Evolutionary conservation across 2,113 vertebrate species (phyloP), one percentile per base, ranked within the genome.

Genomic region (Otocyon megalotis): DNA sequence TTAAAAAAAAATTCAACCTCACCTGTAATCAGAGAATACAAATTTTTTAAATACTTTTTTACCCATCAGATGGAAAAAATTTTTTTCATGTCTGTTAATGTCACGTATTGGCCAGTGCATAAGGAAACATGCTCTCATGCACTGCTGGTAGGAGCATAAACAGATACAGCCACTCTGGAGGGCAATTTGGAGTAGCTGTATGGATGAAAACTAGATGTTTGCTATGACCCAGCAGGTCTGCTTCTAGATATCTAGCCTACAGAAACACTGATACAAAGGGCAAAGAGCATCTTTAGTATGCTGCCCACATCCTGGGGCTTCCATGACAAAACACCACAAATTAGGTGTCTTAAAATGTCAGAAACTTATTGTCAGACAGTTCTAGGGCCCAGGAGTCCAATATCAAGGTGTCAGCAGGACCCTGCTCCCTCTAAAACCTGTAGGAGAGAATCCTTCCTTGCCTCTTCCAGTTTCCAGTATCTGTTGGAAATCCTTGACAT

Each of bases 131-230:
- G 35, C 22, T 72, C 30, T 65, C 8, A 0, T 4, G 56, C 26
- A 13, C n/a, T 24, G 86, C 37, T 62, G 22, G 17, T 65, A 56
- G 81, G 58, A 83, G 24, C 8, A 8, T 22, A 60, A 71, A 67
- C 17, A 20, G 50, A 62, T 26, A 20, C 35, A 11, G 26, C 60
- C 65, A 32, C 43, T 9, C 79, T 35, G n/a, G 7, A 83, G n/a
- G 53, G 53, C 85, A 87, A 74, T 63, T 30, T 56, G 19, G 11
- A 85, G 72, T 13, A 53, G 24, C 37, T 80, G 17, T 71, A 80
- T 90, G 74, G 9, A 72, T 65, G 62, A 94, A 94, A 96, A 77
- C 32, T 63, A 71, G 20, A 54, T 32, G n/a, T 84, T 90, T 90
- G 43, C 81, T 82, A 76, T 67, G 22, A 62, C 12, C n/a, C 71